phyloP scores from a whole-genome alignment of 37 sponge, comb jelly and placozoan genomes.

The Haliclona indistincta region DNA sequence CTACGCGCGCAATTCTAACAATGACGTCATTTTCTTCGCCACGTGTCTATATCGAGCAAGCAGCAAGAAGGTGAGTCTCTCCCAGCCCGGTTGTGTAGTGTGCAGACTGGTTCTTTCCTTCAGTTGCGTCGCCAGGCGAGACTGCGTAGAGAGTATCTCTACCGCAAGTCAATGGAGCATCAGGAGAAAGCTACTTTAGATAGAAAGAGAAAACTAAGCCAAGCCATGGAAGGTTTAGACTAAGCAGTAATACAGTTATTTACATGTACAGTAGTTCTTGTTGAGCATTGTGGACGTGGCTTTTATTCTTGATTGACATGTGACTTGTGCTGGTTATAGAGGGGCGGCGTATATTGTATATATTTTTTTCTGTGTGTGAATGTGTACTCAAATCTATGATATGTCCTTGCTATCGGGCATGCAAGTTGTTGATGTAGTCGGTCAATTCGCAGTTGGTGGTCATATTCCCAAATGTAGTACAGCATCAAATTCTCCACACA shows the following conservation, averaged over 20 bases:
- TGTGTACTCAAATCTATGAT: no score
- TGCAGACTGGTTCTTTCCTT: neutral
- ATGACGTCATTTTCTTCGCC: no score
- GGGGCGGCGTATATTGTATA: slow-evolving; percentile 75
- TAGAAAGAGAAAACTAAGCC: slow-evolving; percentile 79
- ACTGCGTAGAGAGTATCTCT: slow-evolving; percentile 92
- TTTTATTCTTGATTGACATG: neutral
- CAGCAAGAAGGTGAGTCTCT: neutral
- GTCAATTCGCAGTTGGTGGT: no score
- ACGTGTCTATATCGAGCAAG: no score
- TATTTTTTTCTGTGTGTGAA: no score
- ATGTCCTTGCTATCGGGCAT: no score
- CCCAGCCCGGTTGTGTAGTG: neutral
- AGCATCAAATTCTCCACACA: no score
- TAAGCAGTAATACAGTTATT: neutral
- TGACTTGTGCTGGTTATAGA: slow-evolving; percentile 41
- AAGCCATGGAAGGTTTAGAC: slow-evolving; percentile 82
- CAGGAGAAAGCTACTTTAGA: slow-evolving; percentile 81
- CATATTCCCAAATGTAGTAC: no score
- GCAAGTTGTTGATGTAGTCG: no score
- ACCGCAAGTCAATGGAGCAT: slow-evolving; percentile 91
- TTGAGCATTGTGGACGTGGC: neutral
- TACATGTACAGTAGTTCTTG: no score
- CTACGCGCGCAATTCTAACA: no score
- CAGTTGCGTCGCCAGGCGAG: slow-evolving; percentile 91